A percentile compares a stretch with the other conserved stretches of the same genome.
These are phyloP conservation scores for Prochilodus magdalenae DNA, from an alignment of 2,113 vertebrate species.

Conservation along the genomic window DNA sequence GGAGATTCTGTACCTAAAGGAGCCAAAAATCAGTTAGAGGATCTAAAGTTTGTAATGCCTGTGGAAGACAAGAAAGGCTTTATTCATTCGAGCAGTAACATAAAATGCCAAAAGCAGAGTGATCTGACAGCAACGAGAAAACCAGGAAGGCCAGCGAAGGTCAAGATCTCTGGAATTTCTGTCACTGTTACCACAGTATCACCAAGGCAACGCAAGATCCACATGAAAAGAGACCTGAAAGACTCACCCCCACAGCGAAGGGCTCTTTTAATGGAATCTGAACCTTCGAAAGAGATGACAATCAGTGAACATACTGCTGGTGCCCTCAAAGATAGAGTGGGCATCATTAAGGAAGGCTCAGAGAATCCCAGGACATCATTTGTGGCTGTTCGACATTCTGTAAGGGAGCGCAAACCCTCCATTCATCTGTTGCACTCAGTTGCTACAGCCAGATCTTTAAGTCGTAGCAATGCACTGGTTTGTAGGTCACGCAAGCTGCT, in stretches of 20 bases:
- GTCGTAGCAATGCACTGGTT: conserved; percentile 84
- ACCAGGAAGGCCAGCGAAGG: conserved; percentile 91
- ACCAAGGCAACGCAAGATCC: conserved; percentile 88
- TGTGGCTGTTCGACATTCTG: conserved; percentile 82
- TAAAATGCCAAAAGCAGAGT: conserved; percentile 79
- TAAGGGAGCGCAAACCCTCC: conserved; percentile 85
- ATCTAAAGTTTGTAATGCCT: conserved; percentile 79
- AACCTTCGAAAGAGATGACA: conserved; percentile 67
- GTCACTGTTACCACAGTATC: conserved; percentile 88
- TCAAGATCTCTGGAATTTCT: conserved; percentile 94
- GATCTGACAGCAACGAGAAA: conserved; percentile 80
- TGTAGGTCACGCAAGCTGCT: conserved; percentile 85
- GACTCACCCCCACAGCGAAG: conserved; percentile 57
- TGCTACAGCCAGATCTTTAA: conserved; percentile 83
- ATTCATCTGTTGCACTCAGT: conserved; percentile 87
- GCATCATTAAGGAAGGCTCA: not conserved
- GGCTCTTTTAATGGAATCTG: conserved; percentile 55
- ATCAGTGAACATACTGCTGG: conserved; percentile 55
- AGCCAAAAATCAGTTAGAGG: conserved; percentile 62
- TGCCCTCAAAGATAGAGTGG: conserved; percentile 36
- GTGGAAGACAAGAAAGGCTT: conserved; percentile 76
- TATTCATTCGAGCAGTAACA: conserved; percentile 77
- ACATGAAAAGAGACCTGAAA: conserved; percentile 80
- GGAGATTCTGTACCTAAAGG: conserved; percentile 63
- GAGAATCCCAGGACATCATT: conserved; percentile 49